These are phyloP conservation scores for Nothobranchius kuhntae DNA, from an alignment of 2,113 vertebrate species.

Conservation along the genomic window DNA sequence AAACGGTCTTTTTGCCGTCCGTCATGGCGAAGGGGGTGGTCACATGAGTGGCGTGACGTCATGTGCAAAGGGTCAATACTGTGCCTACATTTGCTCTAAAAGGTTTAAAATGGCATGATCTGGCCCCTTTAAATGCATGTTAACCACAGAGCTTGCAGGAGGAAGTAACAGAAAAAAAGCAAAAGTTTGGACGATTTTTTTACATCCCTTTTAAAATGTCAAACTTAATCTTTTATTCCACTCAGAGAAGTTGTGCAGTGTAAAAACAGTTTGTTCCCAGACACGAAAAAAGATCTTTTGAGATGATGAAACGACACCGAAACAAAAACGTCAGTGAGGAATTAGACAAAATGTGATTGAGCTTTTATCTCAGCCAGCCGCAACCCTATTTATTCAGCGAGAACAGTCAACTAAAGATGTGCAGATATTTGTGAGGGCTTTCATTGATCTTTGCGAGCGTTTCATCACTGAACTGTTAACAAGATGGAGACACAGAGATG, in stretches of 20 bases:
- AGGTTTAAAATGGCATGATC: too few species aligned
- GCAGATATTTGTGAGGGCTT: constrained; percentile 27
- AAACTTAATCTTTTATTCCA: too few species aligned
- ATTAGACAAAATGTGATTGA: constrained; percentile 46
- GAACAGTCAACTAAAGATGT: constrained; percentile 30
- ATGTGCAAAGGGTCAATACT: too few species aligned
- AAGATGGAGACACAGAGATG: neutral
- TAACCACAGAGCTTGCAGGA: too few species aligned
- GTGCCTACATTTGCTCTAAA: too few species aligned
- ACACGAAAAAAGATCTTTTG: constrained; percentile 24
- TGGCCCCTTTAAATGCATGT: too few species aligned
- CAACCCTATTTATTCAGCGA: constrained; percentile 38
- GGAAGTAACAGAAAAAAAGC: too few species aligned
- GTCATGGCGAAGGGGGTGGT: too few species aligned
- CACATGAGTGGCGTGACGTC: too few species aligned
- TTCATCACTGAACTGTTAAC: constrained; percentile 48
- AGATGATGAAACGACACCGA: constrained; percentile 54
- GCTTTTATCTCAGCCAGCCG: constrained; percentile 42
- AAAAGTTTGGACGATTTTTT: too few species aligned
- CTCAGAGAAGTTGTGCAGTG: neutral
- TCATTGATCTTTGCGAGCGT: constrained; percentile 51
- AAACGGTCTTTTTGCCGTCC: too few species aligned
- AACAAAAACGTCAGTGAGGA: constrained; percentile 48
- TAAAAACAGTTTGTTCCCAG: neutral
- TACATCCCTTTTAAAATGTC: too few species aligned